Percentiles rank a stretch among this genome's conserved stretches.
Evolutionary conservation across 2,113 vertebrate genomes (phyloP).

Genomic region (Xiphorhynchus elegans): DNA sequence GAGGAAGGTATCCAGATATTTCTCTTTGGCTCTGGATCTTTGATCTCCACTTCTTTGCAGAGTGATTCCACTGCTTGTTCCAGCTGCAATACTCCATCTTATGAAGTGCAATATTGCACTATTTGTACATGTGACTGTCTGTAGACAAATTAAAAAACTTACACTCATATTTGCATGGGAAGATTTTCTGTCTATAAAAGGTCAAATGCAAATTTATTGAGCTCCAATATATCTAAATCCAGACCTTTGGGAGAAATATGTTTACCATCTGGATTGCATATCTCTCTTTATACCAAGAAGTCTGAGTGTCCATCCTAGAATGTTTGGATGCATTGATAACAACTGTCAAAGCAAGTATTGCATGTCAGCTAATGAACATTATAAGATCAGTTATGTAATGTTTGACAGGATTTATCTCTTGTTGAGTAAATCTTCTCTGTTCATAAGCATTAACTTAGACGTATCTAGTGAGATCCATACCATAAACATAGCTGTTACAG

Average conservation of each 20-base stretch:
- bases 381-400: constrained; percentile 61
- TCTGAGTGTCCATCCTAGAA: constrained; percentile 36
- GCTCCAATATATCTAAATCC: not conserved
- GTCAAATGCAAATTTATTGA: not conserved
- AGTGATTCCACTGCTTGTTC: not conserved
- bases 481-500: constrained; percentile 68
- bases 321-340: constrained; percentile 59
- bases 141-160: not conserved
- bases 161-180: not conserved
- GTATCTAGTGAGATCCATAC: constrained; percentile 56
- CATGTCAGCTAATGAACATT: constrained; percentile 57
- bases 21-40: not conserved
- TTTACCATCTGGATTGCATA: constrained; percentile 42
- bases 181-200: not conserved
- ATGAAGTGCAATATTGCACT: not conserved
- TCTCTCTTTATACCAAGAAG: constrained; percentile 52
- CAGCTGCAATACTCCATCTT: not conserved
- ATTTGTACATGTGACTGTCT: not conserved
- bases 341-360: constrained; percentile 62
- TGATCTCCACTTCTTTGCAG: not conserved
- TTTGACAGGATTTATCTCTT: constrained; percentile 70
- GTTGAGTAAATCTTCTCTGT: constrained; percentile 59
- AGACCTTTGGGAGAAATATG: constrained; percentile 24
- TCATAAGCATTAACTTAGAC: constrained; percentile 62
- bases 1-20: constrained; percentile 11